Evolutionary conservation across 37 sponge, comb jelly and placozoan genomes (phyloP).

Genomic region (Theonella swinhoei): DNA sequence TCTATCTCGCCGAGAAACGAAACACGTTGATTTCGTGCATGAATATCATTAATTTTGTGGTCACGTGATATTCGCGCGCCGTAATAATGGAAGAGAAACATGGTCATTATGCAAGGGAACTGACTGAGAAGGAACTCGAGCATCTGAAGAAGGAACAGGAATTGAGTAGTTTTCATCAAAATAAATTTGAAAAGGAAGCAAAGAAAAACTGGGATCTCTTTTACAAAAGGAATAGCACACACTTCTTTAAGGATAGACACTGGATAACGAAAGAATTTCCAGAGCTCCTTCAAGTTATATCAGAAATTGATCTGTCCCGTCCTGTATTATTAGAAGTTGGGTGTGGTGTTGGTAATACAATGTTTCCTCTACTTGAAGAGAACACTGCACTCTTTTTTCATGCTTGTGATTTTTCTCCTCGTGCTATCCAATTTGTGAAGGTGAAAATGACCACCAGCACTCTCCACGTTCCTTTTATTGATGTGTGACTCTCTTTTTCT

Average conservation of each 20-base stretch:
- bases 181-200: conserved; percentile 90
- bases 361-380: conserved; percentile 91
- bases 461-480: not conserved
- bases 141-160: conserved; percentile 56
- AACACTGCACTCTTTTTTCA: conserved; percentile 76
- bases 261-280: conserved; percentile 96
- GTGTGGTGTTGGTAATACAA: conserved; percentile 97
- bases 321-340: conserved; percentile 87
- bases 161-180: conserved; percentile 73
- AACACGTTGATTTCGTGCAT: not conserved
- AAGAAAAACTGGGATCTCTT: conserved; percentile 97
- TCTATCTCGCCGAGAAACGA: not conserved
- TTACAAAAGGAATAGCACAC: conserved; percentile 92
- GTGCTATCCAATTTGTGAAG: conserved; percentile 94
- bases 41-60: conserved; percentile 28
- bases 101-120: conserved; percentile 38
- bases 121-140: conserved; percentile 63
- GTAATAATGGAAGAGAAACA: not conserved
- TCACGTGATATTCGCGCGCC: conserved; percentile 24
- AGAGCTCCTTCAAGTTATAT: conserved; percentile 55
- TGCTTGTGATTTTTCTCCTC: conserved; percentile 96
- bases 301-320: conserved; percentile 1
- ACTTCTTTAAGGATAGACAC: conserved; percentile 98
- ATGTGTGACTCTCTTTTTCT: not conserved
- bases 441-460: conserved; percentile 17